A percentile compares a stretch with the other conserved stretches of the same genome.
Conservation (phyloP, 2,797 vertebrate species). For the Chelon auratus region DNA sequence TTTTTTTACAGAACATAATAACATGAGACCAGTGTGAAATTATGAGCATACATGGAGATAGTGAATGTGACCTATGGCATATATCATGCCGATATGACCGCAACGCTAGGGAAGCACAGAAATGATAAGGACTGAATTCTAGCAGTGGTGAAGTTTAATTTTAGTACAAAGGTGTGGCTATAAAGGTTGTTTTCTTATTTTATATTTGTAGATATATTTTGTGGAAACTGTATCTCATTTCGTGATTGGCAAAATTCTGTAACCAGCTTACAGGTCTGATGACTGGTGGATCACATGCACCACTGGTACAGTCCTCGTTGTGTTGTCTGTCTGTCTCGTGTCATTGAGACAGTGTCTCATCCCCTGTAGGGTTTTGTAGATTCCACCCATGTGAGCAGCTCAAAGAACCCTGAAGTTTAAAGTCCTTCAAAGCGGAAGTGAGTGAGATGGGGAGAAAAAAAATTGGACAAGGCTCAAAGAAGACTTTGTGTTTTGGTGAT, state of each 20-base stretch:
- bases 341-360: slow-evolving; percentile 47
- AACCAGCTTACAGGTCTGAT: too few species aligned
- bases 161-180: background rate
- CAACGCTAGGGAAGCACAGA: background rate
- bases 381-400: slow-evolving; percentile 84
- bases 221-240: too few species aligned
- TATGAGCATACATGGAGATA: background rate
- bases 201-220: too few species aligned
- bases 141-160: background rate
- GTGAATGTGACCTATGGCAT: background rate
- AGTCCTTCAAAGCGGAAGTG: slow-evolving; percentile 91
- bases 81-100: slow-evolving; percentile 8
- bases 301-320: background rate
- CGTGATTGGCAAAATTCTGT: too few species aligned
- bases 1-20: slow-evolving; percentile 32
- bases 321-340: slow-evolving; percentile 45
- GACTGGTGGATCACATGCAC: too few species aligned
- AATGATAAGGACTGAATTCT: background rate
- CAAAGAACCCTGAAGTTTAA: slow-evolving; percentile 89
- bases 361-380: slow-evolving; percentile 54
- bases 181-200: too few species aligned
- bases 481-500: slow-evolving; percentile 87
- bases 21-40: background rate
- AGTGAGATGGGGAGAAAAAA: slow-evolving; percentile 52
- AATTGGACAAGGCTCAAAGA: slow-evolving; percentile 89